Conservation (phyloP, 2,888 invertebrate species). For the Chymomyza procnemis region DNA sequence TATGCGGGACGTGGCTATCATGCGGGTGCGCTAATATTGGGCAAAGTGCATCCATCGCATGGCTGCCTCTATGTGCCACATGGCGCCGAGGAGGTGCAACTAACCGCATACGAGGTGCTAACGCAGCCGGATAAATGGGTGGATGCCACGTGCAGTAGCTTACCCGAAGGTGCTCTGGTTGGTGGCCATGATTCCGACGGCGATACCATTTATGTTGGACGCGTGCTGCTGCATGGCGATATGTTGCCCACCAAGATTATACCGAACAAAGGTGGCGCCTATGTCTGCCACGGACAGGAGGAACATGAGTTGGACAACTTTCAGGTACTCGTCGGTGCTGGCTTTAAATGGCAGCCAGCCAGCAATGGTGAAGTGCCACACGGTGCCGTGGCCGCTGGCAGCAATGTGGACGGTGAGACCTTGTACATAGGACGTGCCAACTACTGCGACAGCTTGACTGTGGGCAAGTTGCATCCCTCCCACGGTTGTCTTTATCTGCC, state of each 20-base stretch:
- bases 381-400: constrained; percentile 66
- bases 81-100: constrained; percentile 77
- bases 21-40: constrained; percentile 84
- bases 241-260: constrained; percentile 82
- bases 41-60: constrained; percentile 83
- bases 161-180: constrained; percentile 52
- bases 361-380: constrained; percentile 46
- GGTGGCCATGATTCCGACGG: constrained; percentile 57
- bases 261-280: constrained; percentile 80
- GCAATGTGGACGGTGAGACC: constrained; percentile 79
- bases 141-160: constrained; percentile 37
- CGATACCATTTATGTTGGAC: constrained; percentile 54
- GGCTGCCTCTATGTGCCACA: constrained; percentile 79
- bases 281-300: constrained; percentile 79
- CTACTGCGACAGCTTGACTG: constrained; percentile 77
- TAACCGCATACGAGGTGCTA: constrained; percentile 78
- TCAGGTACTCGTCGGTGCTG: constrained; percentile 74
- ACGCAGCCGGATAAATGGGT: constrained; percentile 61
- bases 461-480: constrained; percentile 81
- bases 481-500: constrained; percentile 83
- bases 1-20: constrained; percentile 85
- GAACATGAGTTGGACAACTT: constrained; percentile 80
- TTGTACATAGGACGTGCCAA: constrained; percentile 80
- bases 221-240: constrained; percentile 63
- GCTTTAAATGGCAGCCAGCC: constrained; percentile 60